These are phyloP conservation scores for Centropus bengalensis DNA, from an alignment of 2,113 vertebrate genomes.

Conservation along the genomic window DNA sequence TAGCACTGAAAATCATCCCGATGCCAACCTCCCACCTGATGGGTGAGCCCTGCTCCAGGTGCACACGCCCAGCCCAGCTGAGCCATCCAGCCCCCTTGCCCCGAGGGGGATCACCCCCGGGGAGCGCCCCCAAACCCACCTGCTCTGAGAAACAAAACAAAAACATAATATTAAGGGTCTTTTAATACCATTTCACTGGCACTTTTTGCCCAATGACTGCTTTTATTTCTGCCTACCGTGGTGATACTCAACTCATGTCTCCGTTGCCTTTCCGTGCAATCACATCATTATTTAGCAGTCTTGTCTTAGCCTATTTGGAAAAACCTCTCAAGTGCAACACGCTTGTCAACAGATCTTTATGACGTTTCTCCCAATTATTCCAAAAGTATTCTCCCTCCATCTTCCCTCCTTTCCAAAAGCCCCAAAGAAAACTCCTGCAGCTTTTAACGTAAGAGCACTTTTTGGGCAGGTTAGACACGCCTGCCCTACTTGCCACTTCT, in stretches of 20 bases:
- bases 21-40: accelerated
- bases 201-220: not conserved
- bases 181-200: not conserved
- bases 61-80: accelerated
- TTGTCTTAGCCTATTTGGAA: not conserved
- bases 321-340: no score
- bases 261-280: not conserved
- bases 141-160: no score
- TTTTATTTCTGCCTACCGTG: not conserved
- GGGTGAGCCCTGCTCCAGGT: no score
- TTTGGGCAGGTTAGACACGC: not conserved
- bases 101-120: not conserved
- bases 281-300: accelerated
- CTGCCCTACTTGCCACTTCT: not conserved
- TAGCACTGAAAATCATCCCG: not conserved
- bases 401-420: not conserved
- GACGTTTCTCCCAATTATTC: not conserved
- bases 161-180: not conserved
- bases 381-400: not conserved
- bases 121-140: not conserved
- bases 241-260: not conserved
- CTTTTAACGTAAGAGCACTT: not conserved
- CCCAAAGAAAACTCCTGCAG: not conserved
- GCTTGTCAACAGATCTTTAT: not conserved
- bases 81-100: not conserved